Conservation (phyloP, 1,140 invertebrate species). For the Holcopasites calliopsidis region DNA sequence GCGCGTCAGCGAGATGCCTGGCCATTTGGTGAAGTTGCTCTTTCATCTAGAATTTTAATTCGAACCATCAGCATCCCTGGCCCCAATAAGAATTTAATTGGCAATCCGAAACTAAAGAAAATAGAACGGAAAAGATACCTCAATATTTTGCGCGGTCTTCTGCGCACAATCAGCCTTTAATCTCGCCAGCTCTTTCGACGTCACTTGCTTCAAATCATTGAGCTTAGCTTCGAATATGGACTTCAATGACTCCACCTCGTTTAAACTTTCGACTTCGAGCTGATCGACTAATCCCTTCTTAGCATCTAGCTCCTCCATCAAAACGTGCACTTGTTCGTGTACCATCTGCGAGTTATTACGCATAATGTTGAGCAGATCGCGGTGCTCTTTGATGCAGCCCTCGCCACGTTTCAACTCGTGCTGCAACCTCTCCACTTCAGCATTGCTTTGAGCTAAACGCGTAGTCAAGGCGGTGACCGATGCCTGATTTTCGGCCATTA, state of each 20-base stretch:
- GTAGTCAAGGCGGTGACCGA: slow-evolving; percentile 70
- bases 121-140: slow-evolving; percentile 56
- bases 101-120: neutral
- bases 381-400: slow-evolving; percentile 64
- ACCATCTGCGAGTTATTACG: slow-evolving; percentile 69
- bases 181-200: slow-evolving; percentile 63
- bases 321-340: slow-evolving; percentile 66
- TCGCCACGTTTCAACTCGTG: slow-evolving; percentile 66
- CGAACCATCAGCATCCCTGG: slow-evolving; percentile 18
- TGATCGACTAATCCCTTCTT: slow-evolving; percentile 69
- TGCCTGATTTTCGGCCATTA: slow-evolving; percentile 76
- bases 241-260: slow-evolving; percentile 69
- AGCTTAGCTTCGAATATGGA: slow-evolving; percentile 66
- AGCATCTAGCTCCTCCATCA: slow-evolving; percentile 66
- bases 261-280: slow-evolving; percentile 64
- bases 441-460: slow-evolving; percentile 70
- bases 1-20: slow-evolving; percentile 60
- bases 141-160: slow-evolving; percentile 59
- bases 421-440: slow-evolving; percentile 73
- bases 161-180: slow-evolving; percentile 59
- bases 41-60: slow-evolving; percentile 61
- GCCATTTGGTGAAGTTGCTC: slow-evolving; percentile 69
- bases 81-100: slow-evolving; percentile 7
- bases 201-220: slow-evolving; percentile 62
- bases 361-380: slow-evolving; percentile 67